A percentile compares a stretch with the other conserved stretches of the same genome.
Evolutionary conservation across 2,888 invertebrate genomes (phyloP).

Genomic region (Boloria selene): DNA sequence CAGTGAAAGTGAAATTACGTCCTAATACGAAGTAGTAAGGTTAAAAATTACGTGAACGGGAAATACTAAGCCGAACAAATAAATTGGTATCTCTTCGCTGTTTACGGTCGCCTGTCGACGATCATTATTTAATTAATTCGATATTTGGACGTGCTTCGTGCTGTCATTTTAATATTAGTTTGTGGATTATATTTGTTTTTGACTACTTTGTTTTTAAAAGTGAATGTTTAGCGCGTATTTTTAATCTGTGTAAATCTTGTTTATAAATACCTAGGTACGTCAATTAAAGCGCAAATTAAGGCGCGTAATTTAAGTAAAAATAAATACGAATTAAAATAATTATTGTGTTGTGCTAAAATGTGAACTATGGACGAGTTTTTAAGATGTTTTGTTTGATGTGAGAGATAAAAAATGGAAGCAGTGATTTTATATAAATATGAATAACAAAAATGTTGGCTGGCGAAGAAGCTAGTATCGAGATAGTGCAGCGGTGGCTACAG

Average conservation of each 20-base stretch:
- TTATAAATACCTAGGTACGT: neutral
- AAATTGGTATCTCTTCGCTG: constrained; percentile 63
- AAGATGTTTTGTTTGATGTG: constrained; percentile 11
- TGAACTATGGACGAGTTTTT: constrained; percentile 10
- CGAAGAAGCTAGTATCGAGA: constrained; percentile 74
- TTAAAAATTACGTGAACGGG: constrained; percentile 48
- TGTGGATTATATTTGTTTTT: constrained; percentile 26
- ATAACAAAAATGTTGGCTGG: constrained; percentile 74
- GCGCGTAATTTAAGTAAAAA: constrained; percentile 12
- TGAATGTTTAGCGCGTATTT: constrained; percentile 18
- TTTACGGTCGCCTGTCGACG: constrained; percentile 69
- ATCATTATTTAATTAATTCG: constrained; percentile 76
- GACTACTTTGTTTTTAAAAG: constrained; percentile 12
- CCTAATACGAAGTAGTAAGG: constrained; percentile 53
- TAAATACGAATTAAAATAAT: neutral
- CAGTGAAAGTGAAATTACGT: constrained; percentile 35
- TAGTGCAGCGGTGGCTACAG: constrained; percentile 75
- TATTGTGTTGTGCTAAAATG: constrained; percentile 8
- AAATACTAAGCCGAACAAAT: constrained; percentile 46
- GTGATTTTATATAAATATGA: constrained; percentile 53
- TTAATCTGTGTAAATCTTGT: constrained; percentile 9
- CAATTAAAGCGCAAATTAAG: constrained; percentile 20
- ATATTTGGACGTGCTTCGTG: constrained; percentile 69
- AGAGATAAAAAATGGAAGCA: constrained; percentile 30
- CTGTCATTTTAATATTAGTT: constrained; percentile 53